These are phyloP conservation scores for Melanotaenia boesemani DNA, from an alignment of 2,797 vertebrate genomes.

Conservation along the genomic window DNA sequence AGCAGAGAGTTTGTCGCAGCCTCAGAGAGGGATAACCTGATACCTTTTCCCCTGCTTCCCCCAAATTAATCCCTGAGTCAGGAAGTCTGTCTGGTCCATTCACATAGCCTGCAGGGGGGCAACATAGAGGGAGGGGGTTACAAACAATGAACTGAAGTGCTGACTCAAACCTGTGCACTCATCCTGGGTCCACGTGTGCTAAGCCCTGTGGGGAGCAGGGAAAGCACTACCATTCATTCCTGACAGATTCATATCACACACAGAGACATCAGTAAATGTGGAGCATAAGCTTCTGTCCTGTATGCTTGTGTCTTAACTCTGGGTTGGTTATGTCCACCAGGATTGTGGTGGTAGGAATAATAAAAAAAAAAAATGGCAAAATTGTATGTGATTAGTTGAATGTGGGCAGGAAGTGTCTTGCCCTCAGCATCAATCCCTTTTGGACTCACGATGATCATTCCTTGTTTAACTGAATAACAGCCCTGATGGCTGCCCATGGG, in stretches of 20 bases:
- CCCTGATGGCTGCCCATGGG: conserved; percentile 51
- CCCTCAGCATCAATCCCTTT: conserved; percentile 57
- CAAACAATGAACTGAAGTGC: conserved; percentile 78
- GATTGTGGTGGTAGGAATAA: conserved; percentile 22
- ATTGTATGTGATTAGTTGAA: conserved; percentile 43
- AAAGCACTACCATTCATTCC: conserved; percentile 50
- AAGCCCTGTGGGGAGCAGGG: conserved; percentile 62
- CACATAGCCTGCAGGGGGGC: conserved; percentile 66
- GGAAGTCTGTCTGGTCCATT: conserved; percentile 79
- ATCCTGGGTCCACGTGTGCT: conserved; percentile 58
- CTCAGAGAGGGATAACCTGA: conserved; percentile 38
- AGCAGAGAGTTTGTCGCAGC: conserved; percentile 40
- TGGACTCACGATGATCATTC: conserved; percentile 52
- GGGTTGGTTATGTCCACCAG: conserved; percentile 58
- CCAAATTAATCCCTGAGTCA: conserved; percentile 82
- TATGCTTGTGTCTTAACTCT: conserved; percentile 58
- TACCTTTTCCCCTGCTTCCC: conserved; percentile 43
- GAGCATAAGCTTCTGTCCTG: conserved; percentile 54
- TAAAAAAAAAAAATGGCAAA: conserved; percentile 12
- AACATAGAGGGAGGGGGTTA: conserved; percentile 35
- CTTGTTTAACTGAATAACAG: conserved; percentile 40
- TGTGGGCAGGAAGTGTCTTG: conserved; percentile 59
- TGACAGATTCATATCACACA: conserved; percentile 67
- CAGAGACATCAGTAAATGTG: conserved; percentile 65
- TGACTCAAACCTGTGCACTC: conserved; percentile 78